Conservation (phyloP, 2,888 invertebrate genomes). For the Sinotaia quadrata region DNA sequence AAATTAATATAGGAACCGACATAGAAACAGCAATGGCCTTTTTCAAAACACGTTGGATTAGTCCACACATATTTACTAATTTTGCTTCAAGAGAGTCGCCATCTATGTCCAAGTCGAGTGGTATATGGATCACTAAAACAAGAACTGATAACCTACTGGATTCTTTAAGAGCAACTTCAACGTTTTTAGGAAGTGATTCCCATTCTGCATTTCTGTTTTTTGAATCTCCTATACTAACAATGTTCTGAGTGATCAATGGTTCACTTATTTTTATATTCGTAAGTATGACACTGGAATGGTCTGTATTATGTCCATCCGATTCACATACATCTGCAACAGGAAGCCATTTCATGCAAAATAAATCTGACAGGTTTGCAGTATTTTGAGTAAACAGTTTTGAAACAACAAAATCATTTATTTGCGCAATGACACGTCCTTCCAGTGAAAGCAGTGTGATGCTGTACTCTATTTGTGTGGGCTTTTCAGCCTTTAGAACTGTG, state of each 20-base stretch:
- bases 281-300: neutral
- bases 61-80: conserved; percentile 20
- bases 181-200: neutral
- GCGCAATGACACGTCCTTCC: conserved; percentile 45
- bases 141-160: neutral
- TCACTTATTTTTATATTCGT: neutral
- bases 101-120: neutral
- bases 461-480: conserved; percentile 27
- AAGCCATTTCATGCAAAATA: neutral
- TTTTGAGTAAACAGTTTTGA: neutral
- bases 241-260: neutral
- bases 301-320: neutral
- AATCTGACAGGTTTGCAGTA: neutral
- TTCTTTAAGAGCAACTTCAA: neutral
- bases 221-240: neutral
- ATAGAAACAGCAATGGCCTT: conserved; percentile 1
- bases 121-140: neutral
- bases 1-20: conserved; percentile 12
- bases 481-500: conserved; percentile 25
- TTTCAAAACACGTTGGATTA: conserved; percentile 14
- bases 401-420: conserved; percentile 30
- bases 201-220: neutral
- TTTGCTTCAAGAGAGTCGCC: conserved; percentile 10
- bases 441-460: conserved; percentile 39
- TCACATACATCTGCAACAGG: neutral